Base-by-base conservation (phyloP, 2,113 vertebrate species). In the Urocitellus parryii region DNA sequence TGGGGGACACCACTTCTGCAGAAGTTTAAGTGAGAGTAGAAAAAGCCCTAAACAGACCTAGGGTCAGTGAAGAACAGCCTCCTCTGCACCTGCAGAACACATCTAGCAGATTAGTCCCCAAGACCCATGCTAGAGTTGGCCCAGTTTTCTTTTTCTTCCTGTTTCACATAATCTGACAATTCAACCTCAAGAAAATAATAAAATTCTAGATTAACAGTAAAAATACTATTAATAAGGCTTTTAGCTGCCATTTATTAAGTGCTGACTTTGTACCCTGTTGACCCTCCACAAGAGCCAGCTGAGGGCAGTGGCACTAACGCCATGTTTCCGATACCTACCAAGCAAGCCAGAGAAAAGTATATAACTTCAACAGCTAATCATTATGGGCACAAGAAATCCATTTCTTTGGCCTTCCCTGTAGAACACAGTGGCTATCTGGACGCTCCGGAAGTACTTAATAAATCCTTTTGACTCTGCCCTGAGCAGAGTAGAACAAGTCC, bases 51-150 rank as follows among this genome's bases (percentile, higher is more conserved):
- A 32, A 32, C 7, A 32, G 20, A 22, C 42, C 81, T 25, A 8
- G 58, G 29, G 58, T 29, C 45, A n/a, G 20, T 42, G 61, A 5
- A 25, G 12, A 45, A 61, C 32, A 16, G 53, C 51, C 29, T 17
- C 39, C 1, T 8, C 2, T 42, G 18, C 20, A 12, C 53, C 12
- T 9, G 13, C 4, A 3, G 17, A n/a, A 34, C 2, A 8, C 4
- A 12, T 63, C 20, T 77, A 0, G 27, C 53, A 25, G 32, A n/a
- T 14, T 20, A 11, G 32, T 4, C 51, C 67, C 53, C 22, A 42
- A 22, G 39, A 73, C 48, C 25, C 51, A 63, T 1, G 1, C 63
- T 11, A 11, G 27, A 48, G 34, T 67, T 58, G 45, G 8, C 2
- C 76, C 20, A 45, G 29, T 51, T 34, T n/a, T n/a, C 22, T 34